A percentile compares a stretch with the other conserved stretches of the same genome.
These are phyloP conservation scores for Setophaga petechia DNA, from an alignment of 2,113 vertebrate species.

Conservation along the genomic window DNA sequence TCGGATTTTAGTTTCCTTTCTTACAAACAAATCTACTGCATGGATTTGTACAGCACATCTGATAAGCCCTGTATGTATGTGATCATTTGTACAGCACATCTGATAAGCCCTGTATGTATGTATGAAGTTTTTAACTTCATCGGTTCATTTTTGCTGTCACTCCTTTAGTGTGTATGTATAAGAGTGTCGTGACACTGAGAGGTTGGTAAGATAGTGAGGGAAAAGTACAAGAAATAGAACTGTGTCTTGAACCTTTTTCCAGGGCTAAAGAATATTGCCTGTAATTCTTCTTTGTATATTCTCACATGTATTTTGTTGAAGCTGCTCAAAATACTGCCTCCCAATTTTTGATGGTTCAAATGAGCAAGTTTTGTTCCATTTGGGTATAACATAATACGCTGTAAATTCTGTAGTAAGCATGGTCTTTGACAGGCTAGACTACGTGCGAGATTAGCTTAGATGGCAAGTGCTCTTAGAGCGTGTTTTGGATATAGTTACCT, in stretches of 20 bases:
- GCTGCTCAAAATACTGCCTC: neutral
- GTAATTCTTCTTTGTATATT: neutral
- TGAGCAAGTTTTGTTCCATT: neutral
- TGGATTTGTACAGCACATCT: neutral
- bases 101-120: accelerated
- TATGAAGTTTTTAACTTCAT: neutral
- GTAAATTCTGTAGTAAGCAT: neutral
- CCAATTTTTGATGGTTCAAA: neutral
- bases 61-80: accelerated
- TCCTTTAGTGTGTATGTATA: accelerated
- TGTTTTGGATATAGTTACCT: neutral
- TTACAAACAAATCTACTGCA: accelerated
- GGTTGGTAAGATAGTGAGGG: neutral
- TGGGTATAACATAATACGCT: accelerated
- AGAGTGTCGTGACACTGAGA: accelerated
- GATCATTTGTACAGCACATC: neutral
- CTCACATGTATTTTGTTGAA: accelerated
- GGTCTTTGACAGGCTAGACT: neutral
- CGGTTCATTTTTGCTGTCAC: neutral
- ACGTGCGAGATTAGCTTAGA: neutral
- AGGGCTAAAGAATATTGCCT: neutral
- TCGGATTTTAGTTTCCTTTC: neutral
- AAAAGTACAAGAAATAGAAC: neutral
- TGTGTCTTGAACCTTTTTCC: neutral
- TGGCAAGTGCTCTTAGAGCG: neutral